Conservation (phyloP, 2,113 vertebrate genomes). For the Brachionichthys hirsutus region DNA sequence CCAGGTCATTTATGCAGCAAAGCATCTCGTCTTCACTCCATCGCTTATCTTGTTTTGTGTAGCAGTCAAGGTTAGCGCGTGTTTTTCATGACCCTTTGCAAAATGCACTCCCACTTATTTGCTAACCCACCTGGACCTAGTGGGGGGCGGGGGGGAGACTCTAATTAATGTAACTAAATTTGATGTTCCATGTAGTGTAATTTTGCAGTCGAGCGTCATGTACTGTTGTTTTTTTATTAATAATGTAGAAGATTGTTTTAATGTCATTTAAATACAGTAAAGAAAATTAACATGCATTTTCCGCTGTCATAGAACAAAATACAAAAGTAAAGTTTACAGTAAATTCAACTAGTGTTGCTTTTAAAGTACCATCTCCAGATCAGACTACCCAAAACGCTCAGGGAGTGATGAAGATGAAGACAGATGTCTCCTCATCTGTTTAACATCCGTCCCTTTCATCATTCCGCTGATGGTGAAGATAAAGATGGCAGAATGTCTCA, state of each 20-base stretch:
- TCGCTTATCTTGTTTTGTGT: slow-evolving; percentile 13
- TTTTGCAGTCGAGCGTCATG: neutral
- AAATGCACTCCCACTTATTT: slow-evolving; percentile 32
- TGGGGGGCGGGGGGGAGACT: slow-evolving; percentile 5
- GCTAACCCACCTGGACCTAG: slow-evolving; percentile 18
- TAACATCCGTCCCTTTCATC: neutral
- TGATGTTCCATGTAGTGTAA: slow-evolving; percentile 12
- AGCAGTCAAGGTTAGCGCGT: slow-evolving; percentile 10
- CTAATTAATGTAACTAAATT: slow-evolving; percentile 33
- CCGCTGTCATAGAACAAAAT: neutral
- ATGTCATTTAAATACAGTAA: neutral
- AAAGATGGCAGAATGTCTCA: slow-evolving; percentile 32
- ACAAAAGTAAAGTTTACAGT: neutral
- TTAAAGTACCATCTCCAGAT: no score
- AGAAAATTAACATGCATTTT: neutral
- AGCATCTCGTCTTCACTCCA: neutral
- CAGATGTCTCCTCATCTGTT: neutral
- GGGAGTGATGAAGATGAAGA: neutral
- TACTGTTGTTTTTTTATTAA: neutral
- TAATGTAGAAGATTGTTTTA: neutral
- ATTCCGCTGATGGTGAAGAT: slow-evolving; percentile 28
- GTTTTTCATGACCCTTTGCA: slow-evolving; percentile 23
- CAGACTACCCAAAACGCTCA: neutral
- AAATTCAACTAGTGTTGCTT: neutral
- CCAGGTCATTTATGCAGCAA: neutral